A percentile compares a stretch with the other conserved stretches of the same genome.
Conservation (phyloP, 2,797 vertebrate species). For the Psittacula echo region DNA sequence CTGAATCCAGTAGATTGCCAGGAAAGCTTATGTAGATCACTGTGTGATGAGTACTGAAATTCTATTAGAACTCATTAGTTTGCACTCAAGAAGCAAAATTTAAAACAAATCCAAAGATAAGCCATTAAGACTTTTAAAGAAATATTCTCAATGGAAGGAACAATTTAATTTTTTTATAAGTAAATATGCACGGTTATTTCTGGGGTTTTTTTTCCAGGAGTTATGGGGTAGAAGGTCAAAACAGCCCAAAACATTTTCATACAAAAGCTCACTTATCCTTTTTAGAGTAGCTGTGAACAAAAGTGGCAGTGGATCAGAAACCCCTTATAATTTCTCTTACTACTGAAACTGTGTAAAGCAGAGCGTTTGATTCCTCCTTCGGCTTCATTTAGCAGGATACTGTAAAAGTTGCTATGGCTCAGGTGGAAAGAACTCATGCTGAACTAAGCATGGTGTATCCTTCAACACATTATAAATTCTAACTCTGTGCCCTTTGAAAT, state of each 20-base stretch:
- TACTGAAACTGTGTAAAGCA: not conserved
- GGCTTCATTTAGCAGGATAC: not conserved
- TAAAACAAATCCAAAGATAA: not conserved
- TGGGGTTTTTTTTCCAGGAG: not conserved
- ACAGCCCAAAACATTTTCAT: not conserved
- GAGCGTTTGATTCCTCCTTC: not conserved
- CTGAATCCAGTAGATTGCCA: not conserved
- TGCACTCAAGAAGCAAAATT: not conserved
- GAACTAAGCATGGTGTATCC: not conserved
- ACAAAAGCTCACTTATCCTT: not conserved
- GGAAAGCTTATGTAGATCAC: slow-evolving; percentile 11
- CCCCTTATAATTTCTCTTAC: not conserved
- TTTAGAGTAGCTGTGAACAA: not conserved
- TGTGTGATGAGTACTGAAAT: not conserved
- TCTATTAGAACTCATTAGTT: not conserved
- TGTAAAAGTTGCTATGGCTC: not conserved
- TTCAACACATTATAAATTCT: not conserved
- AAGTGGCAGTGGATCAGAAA: not conserved
- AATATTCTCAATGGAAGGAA: not conserved
- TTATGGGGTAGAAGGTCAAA: not conserved
- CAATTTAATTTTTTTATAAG: not conserved
- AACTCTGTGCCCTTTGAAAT: not conserved
- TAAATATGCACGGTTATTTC: not conserved
- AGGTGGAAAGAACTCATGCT: not conserved
- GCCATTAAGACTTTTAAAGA: not conserved